Evolutionary conservation across 2,113 vertebrate species (phyloP).

Genomic region (Phalacrocorax aristotelis): DNA sequence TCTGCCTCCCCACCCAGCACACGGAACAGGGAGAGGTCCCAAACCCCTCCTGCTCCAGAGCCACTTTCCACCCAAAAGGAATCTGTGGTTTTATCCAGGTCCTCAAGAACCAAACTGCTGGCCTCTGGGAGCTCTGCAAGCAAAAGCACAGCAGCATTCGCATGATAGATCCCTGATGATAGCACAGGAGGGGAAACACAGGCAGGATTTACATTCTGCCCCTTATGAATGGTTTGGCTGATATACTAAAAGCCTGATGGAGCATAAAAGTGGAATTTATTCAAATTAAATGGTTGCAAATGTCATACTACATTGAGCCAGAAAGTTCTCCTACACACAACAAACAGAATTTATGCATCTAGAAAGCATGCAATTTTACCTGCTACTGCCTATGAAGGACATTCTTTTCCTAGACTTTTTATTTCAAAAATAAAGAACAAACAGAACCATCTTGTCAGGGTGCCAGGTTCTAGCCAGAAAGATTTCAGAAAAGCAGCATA

Average conservation of each 20-base stretch:
- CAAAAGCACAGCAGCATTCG: neutral
- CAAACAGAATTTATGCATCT: neutral
- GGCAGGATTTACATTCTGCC: slow-evolving; percentile 51
- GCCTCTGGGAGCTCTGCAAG: neutral
- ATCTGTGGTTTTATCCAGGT: neutral
- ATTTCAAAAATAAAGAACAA: neutral
- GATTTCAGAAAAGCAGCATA: slow-evolving; percentile 13
- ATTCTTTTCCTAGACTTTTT: neutral
- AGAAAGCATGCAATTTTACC: slow-evolving; percentile 5
- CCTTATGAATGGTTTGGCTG: slow-evolving; percentile 51
- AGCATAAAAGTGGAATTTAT: slow-evolving; percentile 55
- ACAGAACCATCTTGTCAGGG: neutral
- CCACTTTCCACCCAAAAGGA: neutral
- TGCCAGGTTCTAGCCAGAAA: neutral
- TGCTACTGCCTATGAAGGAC: slow-evolving; percentile 27
- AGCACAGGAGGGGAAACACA: neutral
- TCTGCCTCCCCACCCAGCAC: neutral
- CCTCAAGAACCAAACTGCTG: neutral
- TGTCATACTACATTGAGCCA: slow-evolving; percentile 36
- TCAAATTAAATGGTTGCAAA: slow-evolving; percentile 64
- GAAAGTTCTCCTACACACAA: slow-evolving; percentile 19
- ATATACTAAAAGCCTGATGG: slow-evolving; percentile 30
- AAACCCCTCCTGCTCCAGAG: neutral
- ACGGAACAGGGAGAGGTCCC: neutral
- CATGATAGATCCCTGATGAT: neutral